Percentiles rank a stretch among this genome's conserved stretches.
These are phyloP conservation scores for Sitta europaea DNA, from an alignment of 2,113 vertebrate genomes.

Conservation along the genomic window DNA sequence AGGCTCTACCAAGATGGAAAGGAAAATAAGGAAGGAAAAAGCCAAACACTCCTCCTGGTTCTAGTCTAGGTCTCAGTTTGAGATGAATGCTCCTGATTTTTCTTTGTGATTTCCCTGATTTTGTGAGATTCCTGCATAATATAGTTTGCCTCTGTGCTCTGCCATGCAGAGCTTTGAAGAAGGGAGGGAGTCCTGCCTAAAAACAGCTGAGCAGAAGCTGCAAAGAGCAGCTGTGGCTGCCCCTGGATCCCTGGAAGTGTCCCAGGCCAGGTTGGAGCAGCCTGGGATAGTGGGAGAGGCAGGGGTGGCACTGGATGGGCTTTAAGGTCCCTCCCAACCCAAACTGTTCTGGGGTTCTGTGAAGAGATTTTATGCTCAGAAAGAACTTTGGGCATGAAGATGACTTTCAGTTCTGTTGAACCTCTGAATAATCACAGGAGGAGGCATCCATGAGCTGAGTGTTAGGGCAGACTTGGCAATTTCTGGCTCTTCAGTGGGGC, in stretches of 20 bases:
- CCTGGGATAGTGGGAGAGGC: neutral
- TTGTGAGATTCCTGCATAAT: neutral
- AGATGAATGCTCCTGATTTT: neutral
- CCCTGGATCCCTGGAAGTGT: neutral
- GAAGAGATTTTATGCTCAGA: neutral
- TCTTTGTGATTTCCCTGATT: neutral
- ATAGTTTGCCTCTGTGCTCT: neutral
- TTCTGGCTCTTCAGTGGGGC: neutral
- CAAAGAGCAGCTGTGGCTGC: neutral
- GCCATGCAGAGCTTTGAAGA: neutral
- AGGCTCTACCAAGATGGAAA: accelerated
- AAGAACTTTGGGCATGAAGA: neutral
- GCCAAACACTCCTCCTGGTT: neutral
- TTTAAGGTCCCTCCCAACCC: neutral
- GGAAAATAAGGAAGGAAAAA: neutral
- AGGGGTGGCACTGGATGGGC: neutral
- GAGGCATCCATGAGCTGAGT: neutral
- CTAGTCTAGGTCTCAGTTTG: neutral
- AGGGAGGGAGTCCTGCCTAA: neutral
- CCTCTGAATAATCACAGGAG: neutral
- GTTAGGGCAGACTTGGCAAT: neutral
- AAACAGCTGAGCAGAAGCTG: neutral
- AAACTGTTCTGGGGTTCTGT: neutral
- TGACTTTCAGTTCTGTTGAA: neutral
- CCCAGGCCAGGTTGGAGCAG: neutral